Base-by-base conservation (phyloP, 1,140 invertebrate genomes). In the Brachionus angularis region DNA sequence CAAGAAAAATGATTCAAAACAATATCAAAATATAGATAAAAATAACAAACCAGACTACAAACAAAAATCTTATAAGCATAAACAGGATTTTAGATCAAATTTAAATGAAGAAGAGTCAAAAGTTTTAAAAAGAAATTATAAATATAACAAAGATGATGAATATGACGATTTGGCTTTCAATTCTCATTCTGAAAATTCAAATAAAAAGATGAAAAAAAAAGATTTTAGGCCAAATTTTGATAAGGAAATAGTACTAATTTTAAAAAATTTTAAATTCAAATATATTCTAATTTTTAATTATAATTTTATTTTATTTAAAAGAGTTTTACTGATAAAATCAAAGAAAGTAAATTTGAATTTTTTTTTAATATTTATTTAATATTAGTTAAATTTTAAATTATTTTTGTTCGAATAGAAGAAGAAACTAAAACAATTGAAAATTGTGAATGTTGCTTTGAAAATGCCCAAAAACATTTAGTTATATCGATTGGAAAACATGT, bases 391-490 rank as follows among this genome's bases (percentile, higher is more conserved):
- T 49, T 27, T 73, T 55, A 12, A 36, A 42, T 71, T 71, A 62
- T 25, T 42, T 73, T 34, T 25, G 31, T 50, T 29, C 44, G 31
- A 78, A 74, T 81, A 83, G 73, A 86, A 74, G 85, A 84, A 73
- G 84, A 87, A 74, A 84, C 85, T 64, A 86, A 84, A 76, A 86
- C 85, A 46, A 77, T 95, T 72, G 89, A 91, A 58, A 87, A 86
- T 73, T 97, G 94, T 81, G 77, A 84, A 12, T 87, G 85, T 76
- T 97, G 94, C 77, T 84, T 94, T 72, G 89, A 92, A 46, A 86
- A 85, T 70, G 87, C 92, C 84, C 82, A 88, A 25, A 94, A 93
- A 78, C 89, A 95, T 80, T 83, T 94, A n/a, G 86, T 96, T 69
- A 84, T 96, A 14, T 86, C 88, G 21, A 86, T 90, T 78, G 89